Evolutionary conservation across 1,140 invertebrate genomes (phyloP).

Genomic region (Pseudomyrmex flavicornis): DNA sequence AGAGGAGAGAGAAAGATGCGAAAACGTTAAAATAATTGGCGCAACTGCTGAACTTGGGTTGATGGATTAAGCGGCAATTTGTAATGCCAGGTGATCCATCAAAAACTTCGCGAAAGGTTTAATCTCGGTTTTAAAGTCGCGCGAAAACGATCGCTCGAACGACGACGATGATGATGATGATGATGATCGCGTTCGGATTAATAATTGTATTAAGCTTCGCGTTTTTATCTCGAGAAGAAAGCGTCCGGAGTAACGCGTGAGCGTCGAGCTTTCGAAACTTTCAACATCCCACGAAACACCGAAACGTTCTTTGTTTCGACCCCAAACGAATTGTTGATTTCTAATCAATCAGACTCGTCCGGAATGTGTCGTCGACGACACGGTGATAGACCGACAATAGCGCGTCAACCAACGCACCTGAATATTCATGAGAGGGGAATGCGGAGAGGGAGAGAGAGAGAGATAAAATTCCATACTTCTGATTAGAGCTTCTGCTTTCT

Average conservation of each 20-base stretch:
- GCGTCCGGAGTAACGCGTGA: too few species aligned
- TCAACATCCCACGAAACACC: too few species aligned
- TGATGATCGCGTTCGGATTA: neutral
- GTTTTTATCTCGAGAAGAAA: neutral
- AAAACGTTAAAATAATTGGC: conserved; percentile 46
- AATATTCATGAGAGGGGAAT: conserved; percentile 76
- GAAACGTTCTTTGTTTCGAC: neutral
- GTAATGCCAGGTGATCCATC: conserved; percentile 59
- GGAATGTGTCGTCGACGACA: neutral
- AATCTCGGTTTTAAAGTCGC: conserved; percentile 52
- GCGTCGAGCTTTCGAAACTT: too few species aligned
- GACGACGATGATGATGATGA: neutral
- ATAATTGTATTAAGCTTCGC: conserved; percentile 16
- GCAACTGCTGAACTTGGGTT: conserved; percentile 50
- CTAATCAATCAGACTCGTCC: conserved; percentile 1
- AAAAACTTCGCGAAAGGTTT: conserved; percentile 59
- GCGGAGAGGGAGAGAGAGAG: conserved; percentile 69
- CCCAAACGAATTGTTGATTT: neutral
- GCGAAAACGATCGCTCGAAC: conserved; percentile 42
- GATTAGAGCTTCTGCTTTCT: too few species aligned
- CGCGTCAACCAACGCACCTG: conserved; percentile 50
- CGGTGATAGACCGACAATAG: conserved; percentile 74
- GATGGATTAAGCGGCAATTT: conserved; percentile 61
- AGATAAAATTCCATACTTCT: conserved; percentile 72
- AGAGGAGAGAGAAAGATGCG: neutral